Percentiles rank a stretch among this genome's conserved stretches.
Evolutionary conservation across 2,797 vertebrate species (phyloP).

Genomic region (Hypotaenidia philippensis): DNA sequence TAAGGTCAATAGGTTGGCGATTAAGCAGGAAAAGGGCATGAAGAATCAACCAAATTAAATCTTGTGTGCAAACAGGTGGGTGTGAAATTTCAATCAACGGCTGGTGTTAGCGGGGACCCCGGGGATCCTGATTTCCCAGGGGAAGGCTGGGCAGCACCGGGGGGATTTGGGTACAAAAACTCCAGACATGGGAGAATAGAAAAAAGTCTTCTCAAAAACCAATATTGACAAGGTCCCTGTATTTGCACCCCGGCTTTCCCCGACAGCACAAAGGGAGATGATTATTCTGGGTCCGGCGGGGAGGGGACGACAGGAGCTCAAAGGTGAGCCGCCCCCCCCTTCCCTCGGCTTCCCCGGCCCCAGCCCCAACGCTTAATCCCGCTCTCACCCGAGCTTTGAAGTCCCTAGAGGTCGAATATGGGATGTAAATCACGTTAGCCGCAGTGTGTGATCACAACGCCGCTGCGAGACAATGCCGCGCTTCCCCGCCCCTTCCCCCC

Average conservation of each 20-base stretch:
- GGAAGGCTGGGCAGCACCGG: neutral
- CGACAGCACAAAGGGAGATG: neutral
- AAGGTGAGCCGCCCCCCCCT: neutral
- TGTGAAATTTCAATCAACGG: slow-evolving; percentile 47
- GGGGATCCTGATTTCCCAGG: slow-evolving; percentile 26
- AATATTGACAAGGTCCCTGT: slow-evolving; percentile 24
- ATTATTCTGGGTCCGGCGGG: slow-evolving; percentile 12
- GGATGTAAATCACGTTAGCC: slow-evolving; percentile 78
- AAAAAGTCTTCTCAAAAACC: slow-evolving; percentile 65
- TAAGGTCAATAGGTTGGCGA: slow-evolving; percentile 56
- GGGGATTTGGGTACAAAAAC: slow-evolving; percentile 43
- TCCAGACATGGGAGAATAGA: slow-evolving; percentile 51
- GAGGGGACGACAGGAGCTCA: slow-evolving; percentile 6
- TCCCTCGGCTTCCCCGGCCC: neutral
- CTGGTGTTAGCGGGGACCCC: neutral
- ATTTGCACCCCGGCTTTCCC: slow-evolving; percentile 39
- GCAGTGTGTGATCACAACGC: slow-evolving; percentile 78
- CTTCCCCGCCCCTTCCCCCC: neutral
- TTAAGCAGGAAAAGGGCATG: slow-evolving; percentile 66
- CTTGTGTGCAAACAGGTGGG: slow-evolving; percentile 62
- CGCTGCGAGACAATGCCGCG: neutral
- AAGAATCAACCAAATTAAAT: slow-evolving; percentile 62
- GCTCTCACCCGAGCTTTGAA: slow-evolving; percentile 59
- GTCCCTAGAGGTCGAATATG: slow-evolving; percentile 50
- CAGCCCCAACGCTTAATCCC: slow-evolving; percentile 63